These are phyloP conservation scores for Allacma fusca DNA, from an alignment of 2,888 invertebrate species.

Conservation along the genomic window DNA sequence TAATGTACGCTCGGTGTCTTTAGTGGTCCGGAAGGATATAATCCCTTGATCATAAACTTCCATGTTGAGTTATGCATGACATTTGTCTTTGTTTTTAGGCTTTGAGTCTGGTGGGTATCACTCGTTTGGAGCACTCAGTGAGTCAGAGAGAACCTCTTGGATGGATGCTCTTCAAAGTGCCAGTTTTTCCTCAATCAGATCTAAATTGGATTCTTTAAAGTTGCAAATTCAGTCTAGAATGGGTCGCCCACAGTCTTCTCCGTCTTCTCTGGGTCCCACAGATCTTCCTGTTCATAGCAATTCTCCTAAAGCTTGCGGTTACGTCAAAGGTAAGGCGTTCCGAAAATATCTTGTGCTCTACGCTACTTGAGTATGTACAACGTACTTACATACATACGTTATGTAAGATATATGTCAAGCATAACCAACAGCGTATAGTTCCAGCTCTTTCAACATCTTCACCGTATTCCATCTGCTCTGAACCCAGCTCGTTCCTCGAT, in stretches of 20 bases:
- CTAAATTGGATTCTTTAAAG: constrained; percentile 70
- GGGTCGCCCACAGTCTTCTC: constrained; percentile 35
- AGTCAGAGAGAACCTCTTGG: constrained; percentile 86
- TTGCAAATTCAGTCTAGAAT: constrained; percentile 62
- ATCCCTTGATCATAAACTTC: background rate
- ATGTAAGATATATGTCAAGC: too few species aligned
- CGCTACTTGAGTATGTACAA: too few species aligned
- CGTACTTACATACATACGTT: too few species aligned
- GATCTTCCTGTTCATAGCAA: constrained; percentile 28
- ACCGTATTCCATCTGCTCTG: background rate
- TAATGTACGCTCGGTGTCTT: background rate
- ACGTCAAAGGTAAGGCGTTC: constrained; percentile 56
- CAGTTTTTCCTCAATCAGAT: constrained; percentile 82
- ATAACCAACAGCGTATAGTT: background rate
- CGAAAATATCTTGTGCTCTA: background rate
- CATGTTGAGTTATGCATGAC: background rate
- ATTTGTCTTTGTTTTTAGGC: constrained; percentile 65
- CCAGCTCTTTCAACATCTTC: background rate
- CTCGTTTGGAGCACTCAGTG: constrained; percentile 80
- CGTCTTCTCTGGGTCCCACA: constrained; percentile 33
- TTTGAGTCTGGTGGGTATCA: constrained; percentile 71
- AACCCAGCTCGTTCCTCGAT: background rate
- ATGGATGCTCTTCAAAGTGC: constrained; percentile 82
- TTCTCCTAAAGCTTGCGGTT: constrained; percentile 54
- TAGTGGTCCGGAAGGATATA: background rate